Base-by-base conservation (phyloP, 1,140 invertebrate genomes). In the Saccostrea glomerata region DNA sequence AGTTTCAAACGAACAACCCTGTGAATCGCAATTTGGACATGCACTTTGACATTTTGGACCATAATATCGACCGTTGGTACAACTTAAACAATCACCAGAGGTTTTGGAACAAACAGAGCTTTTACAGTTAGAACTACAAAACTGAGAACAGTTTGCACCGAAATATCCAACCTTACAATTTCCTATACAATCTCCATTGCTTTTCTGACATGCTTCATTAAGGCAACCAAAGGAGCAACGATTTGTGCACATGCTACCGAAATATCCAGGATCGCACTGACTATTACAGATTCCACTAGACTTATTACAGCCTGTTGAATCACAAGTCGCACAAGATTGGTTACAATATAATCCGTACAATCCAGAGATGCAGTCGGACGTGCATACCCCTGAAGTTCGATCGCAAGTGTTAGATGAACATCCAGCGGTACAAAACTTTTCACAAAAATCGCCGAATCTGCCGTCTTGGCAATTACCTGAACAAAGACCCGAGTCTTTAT, bases 311-410 rank as follows among this genome's bases (percentile, higher is more conserved):
- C 63, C 77, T 54, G 36, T 73, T 82, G 66, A 87, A 47, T 70
- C 82, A 17, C 84, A 88, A 83, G 54, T 87, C n/a, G 12, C 84
- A 86, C 91, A 92, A n/a, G 84, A 56, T 11, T 82, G 85, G 23
- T 66, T 85, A 88, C 89, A 89, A 25, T n/a, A 87, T 2, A 23
- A 7, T 0, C 89, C 89, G 55, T 90, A 89, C 40, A 84, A 90
- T 5, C 91, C 91, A 17, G 89, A 56, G 23, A 89, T 82, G 73
- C 90, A 92, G 36, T 86, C 85, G 40, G 82, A 56, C 54, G 82
- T 25, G 82, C 91, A 92, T 12, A 82, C 73, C 0, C 90, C 91
- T 25, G 66, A 85, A 5, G n/a, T 47, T 85, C 89, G 88, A 36
- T 90, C 73, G 63, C 90, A 91, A 2, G 73, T 47, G 63, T 87